Conservation (phyloP, 2,797 vertebrate genomes). For the Gouania willdenowi region DNA sequence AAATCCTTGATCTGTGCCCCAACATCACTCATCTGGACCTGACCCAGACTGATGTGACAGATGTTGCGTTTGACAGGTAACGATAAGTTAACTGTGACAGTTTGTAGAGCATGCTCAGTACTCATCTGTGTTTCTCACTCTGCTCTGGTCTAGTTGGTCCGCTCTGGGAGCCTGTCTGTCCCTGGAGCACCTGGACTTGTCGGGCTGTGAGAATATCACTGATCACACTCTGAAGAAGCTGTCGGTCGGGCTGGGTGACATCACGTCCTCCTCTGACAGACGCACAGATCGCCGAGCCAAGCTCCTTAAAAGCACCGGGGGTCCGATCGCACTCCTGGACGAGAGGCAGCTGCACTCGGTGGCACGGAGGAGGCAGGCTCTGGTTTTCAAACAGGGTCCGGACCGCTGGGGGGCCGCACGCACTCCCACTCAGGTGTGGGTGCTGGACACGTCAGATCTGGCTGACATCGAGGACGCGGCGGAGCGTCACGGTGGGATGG, state of each 20-base stretch:
- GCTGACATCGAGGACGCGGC: conserved; percentile 95
- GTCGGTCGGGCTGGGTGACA: conserved; percentile 84
- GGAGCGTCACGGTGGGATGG: conserved; percentile 80
- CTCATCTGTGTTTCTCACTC: too few species aligned
- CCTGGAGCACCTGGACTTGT: conserved; percentile 90
- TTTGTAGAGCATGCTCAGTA: too few species aligned
- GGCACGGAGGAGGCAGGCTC: conserved; percentile 48
- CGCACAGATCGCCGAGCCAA: conserved; percentile 72
- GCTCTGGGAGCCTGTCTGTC: conserved; percentile 80
- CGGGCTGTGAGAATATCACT: conserved; percentile 93
- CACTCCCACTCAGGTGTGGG: conserved; percentile 77
- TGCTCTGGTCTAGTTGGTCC: conserved; percentile 77
- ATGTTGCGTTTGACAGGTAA: conserved; percentile 94
- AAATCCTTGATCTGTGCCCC: conserved; percentile 91
- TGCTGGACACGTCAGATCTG: conserved; percentile 83
- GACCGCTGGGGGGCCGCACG: conserved; percentile 40
- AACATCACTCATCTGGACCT: conserved; percentile 91
- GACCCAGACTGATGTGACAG: conserved; percentile 92
- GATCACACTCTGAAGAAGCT: conserved; percentile 86
- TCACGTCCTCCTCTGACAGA: conserved; percentile 67
- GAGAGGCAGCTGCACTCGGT: conserved; percentile 45
- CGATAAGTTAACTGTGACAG: too few species aligned
- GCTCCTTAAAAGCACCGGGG: conserved; percentile 53
- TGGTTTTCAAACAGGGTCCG: conserved; percentile 68
- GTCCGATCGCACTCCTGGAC: conserved; percentile 68